phyloP scores from a whole-genome alignment of 1,140 invertebrate genomes.

The Drosophila fuyamai region DNA sequence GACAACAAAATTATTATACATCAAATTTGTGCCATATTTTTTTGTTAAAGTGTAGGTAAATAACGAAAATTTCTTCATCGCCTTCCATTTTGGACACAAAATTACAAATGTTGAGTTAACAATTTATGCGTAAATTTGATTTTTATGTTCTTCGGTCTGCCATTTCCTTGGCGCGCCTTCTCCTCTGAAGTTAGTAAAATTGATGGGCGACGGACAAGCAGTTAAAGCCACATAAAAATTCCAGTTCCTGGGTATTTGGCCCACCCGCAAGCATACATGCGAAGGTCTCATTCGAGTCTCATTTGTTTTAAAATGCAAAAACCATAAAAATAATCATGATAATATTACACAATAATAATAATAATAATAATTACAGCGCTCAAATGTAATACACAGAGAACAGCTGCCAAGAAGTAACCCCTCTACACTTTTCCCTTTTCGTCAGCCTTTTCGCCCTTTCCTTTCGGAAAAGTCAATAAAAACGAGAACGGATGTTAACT shows the following conservation, averaged over 20 bases:
- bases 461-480: slow-evolving; percentile 40
- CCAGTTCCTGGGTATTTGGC: slow-evolving; percentile 59
- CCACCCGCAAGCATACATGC: slow-evolving; percentile 8
- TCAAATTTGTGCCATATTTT: no score
- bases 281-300: slow-evolving; percentile 11
- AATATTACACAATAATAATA: slow-evolving; percentile 73
- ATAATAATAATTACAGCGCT: slow-evolving; percentile 41
- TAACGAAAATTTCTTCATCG: background rate
- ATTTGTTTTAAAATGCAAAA: slow-evolving; percentile 76
- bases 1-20: no score
- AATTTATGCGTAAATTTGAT: slow-evolving; percentile 78
- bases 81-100: slow-evolving; percentile 3
- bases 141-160: slow-evolving; percentile 60
- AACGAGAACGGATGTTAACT: slow-evolving; percentile 13
- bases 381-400: slow-evolving; percentile 34
- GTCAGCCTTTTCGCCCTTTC: background rate
- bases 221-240: slow-evolving; percentile 69
- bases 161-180: slow-evolving; percentile 5
- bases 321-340: slow-evolving; percentile 73
- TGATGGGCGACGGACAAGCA: slow-evolving; percentile 68
- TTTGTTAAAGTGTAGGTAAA: background rate
- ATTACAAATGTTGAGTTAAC: slow-evolving; percentile 62
- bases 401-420: slow-evolving; percentile 51
- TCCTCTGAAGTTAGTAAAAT: slow-evolving; percentile 56
- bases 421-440: background rate